Evolutionary conservation across 2,888 invertebrate genomes (phyloP).

Genomic region (Drosophila meridiana): DNA sequence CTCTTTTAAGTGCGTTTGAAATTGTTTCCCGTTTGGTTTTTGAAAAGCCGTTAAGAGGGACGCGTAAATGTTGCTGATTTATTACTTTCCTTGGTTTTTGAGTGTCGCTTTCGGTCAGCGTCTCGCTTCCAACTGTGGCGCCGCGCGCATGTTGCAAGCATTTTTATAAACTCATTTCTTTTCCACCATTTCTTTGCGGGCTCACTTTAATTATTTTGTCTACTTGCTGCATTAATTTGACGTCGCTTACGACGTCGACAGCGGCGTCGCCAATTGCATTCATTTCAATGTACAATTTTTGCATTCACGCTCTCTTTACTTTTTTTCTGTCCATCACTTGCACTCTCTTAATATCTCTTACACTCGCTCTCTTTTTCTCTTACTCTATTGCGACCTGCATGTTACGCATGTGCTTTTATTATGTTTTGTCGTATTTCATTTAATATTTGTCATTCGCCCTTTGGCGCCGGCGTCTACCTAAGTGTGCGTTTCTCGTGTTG

Average conservation of each 20-base stretch:
- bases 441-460: constrained; percentile 40
- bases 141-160: constrained; percentile 77
- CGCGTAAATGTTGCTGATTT: constrained; percentile 23
- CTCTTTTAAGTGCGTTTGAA: constrained; percentile 16
- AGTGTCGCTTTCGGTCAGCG: constrained; percentile 56
- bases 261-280: constrained; percentile 43
- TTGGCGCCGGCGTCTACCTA: constrained; percentile 22
- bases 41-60: constrained; percentile 57
- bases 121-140: constrained; percentile 67
- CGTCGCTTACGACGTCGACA: constrained; percentile 23
- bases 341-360: not conserved
- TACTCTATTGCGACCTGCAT: constrained; percentile 1
- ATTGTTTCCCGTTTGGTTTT: constrained; percentile 47
- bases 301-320: constrained; percentile 17
- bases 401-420: constrained; percentile 42
- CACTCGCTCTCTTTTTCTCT: not conserved
- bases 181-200: constrained; percentile 54
- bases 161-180: constrained; percentile 72
- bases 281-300: constrained; percentile 26
- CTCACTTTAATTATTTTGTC: constrained; percentile 72
- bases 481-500: constrained; percentile 7
- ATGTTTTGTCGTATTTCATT: constrained; percentile 25
- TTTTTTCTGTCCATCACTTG: constrained; percentile 9
- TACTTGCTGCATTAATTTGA: constrained; percentile 71
- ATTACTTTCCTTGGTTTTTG: constrained; percentile 42